Evolutionary conservation across 1,140 invertebrate genomes (phyloP).

Genomic region (Scaptomyza hsui): DNA sequence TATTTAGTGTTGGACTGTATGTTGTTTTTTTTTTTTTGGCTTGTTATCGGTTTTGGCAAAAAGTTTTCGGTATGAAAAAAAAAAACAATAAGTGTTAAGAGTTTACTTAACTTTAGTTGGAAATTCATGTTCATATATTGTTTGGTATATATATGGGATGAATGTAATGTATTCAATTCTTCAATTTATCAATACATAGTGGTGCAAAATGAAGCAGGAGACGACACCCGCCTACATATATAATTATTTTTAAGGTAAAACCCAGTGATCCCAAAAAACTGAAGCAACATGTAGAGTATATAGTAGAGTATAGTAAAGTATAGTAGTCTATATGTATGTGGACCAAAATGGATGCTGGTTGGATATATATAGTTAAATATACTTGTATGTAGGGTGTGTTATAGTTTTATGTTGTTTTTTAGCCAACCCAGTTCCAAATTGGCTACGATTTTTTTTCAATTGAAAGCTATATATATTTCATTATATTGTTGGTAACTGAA

Average conservation of each 20-base stretch:
- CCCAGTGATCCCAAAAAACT: constrained; percentile 25
- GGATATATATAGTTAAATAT: constrained; percentile 5
- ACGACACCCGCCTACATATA: constrained; percentile 6
- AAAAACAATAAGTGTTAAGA: constrained; percentile 11
- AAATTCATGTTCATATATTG: constrained; percentile 5
- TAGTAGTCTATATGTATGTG: constrained; percentile 3
- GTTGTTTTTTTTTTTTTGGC: background rate
- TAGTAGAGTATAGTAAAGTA: constrained; percentile 2
- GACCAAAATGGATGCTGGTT: constrained; percentile 11
- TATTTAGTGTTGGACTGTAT: constrained; percentile 18
- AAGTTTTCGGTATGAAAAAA: constrained; percentile 10
- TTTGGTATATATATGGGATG: constrained; percentile 8
- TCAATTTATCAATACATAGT: background rate
- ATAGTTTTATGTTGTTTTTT: constrained; percentile 7
- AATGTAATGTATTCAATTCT: constrained; percentile 9
- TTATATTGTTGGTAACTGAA: constrained; percentile 55
- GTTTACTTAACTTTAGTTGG: constrained; percentile 14
- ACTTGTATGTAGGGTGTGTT: constrained; percentile 14
- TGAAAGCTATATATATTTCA: constrained; percentile 43
- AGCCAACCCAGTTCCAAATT: constrained; percentile 23
- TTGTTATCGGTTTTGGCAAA: constrained; percentile 9
- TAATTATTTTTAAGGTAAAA: background rate
- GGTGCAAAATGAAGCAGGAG: constrained; percentile 22
- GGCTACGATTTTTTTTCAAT: constrained; percentile 21
- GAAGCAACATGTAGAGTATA: constrained; percentile 30